Evolutionary conservation across 2,888 invertebrate species (phyloP).

Genomic region (Escarpia spicata): DNA sequence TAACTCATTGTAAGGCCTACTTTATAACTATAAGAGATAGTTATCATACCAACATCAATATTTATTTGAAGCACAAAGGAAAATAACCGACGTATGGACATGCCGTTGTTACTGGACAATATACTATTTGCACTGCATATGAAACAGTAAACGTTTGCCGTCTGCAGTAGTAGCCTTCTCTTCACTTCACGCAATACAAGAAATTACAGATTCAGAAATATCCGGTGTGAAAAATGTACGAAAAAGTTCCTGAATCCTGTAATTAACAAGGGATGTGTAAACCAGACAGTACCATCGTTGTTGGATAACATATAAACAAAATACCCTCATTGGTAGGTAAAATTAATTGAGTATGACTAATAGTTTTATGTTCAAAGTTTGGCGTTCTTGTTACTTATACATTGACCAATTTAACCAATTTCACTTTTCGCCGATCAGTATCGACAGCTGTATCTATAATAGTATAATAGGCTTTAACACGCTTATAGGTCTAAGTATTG

Average conservation of each 20-base stretch:
- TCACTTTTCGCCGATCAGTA: not conserved
- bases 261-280: too few species aligned
- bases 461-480: not conserved
- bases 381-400: not conserved
- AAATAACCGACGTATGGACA: not conserved
- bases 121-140: not conserved
- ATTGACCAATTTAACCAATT: not conserved
- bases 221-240: too few species aligned
- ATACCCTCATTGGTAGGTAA: not conserved
- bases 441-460: not conserved
- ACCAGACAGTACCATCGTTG: too few species aligned
- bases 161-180: too few species aligned
- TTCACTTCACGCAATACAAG: too few species aligned
- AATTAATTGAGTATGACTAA: not conserved
- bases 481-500: not conserved
- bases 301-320: too few species aligned
- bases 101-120: not conserved
- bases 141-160: too few species aligned
- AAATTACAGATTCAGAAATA: too few species aligned
- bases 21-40: not conserved
- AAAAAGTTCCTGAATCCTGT: too few species aligned
- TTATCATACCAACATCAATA: not conserved
- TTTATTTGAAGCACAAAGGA: not conserved
- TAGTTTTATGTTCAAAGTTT: not conserved
- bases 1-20: not conserved